A percentile compares a stretch with the other conserved stretches of the same genome.
These are phyloP conservation scores for Pangasianodon hypophthalmus DNA, from an alignment of 2,113 vertebrate species.

Conservation along the genomic window DNA sequence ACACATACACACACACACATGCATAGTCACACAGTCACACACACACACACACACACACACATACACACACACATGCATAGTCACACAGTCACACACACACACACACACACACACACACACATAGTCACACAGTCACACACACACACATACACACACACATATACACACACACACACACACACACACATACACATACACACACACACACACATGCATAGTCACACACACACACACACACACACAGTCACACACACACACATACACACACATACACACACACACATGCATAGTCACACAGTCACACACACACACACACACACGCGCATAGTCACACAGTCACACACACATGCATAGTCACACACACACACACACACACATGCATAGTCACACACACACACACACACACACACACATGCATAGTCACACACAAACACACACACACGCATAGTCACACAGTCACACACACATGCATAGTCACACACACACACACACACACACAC, in stretches of 20 bases:
- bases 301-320: neutral
- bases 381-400: too few species aligned
- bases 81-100: neutral
- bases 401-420: neutral
- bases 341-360: too few species aligned
- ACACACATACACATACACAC: neutral
- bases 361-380: too few species aligned
- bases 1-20: neutral
- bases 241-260: neutral
- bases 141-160: too few species aligned
- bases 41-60: neutral
- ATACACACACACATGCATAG: neutral
- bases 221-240: neutral
- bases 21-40: neutral
- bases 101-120: conserved; percentile 8
- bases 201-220: neutral
- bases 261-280: too few species aligned
- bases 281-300: neutral
- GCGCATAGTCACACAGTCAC: neutral
- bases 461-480: too few species aligned
- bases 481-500: too few species aligned
- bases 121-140: too few species aligned
- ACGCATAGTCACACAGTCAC: too few species aligned
- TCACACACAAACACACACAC: neutral
- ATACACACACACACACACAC: neutral